Evolutionary conservation across 2,797 vertebrate species (phyloP), one percentile per base, ranked within the genome.

Genomic region (Cryptoblepharus egeriae): DNA sequence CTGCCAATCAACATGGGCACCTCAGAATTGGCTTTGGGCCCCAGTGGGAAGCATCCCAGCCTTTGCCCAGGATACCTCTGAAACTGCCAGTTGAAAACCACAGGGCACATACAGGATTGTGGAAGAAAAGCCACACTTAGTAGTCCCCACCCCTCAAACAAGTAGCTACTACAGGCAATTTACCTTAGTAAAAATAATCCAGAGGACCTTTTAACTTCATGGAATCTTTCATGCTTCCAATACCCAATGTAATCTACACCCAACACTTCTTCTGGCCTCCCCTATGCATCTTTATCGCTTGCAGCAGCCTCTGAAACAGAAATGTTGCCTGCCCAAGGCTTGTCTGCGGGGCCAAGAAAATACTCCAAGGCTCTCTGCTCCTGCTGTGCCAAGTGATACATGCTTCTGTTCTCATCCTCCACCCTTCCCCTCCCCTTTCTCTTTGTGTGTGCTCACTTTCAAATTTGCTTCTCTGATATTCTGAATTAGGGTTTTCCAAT

Each of bases 391-490:
- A 77, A 60, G 26, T 20, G 13, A 10, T 2, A 58, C 72, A 39
- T 65, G 42, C 42, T 85, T 72, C 37, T 10, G 42, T 32, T 49
- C 69, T 77, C 76, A 79, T 68, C 30, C 39, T 67, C 76, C 68
- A 67, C 79, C 68, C 39, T 77, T 30, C 63, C 35, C 79, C 35
- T 30, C 63, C n/a, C 79, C 35, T 39, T 77, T 60, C 28, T 35
- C 57, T 35, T 22, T 42, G 13, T 30, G 22, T 30, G 5, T 58
- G 67, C 70, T 35, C 55, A 58, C 57, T 26, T 79, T 77, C 22
- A 39, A 55, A 58, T 52, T 32, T 72, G 35, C 45, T 60, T 28
- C 11, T 5, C 39, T 55, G 28, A 65, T 58, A 52, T 52, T 15
- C 13, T 52, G 26, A 4, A 60, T 4, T 1, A 1, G 77, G n/a